These are phyloP conservation scores for Ornithoptera alexandrae DNA, from an alignment of 2,888 invertebrate genomes.

Conservation along the genomic window DNA sequence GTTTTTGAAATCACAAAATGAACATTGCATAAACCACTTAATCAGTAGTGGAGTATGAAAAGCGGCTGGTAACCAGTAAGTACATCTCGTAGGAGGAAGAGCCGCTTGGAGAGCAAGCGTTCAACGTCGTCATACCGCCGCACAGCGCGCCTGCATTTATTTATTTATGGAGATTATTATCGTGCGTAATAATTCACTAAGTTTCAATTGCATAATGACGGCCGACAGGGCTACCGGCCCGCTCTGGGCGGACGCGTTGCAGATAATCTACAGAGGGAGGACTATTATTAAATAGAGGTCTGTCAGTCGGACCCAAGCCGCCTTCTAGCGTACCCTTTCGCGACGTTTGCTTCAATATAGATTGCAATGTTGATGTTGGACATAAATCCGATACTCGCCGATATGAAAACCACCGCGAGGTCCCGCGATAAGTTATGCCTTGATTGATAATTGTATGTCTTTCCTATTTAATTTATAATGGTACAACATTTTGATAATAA, in stretches of 20 bases:
- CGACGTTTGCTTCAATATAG: constrained; percentile 33
- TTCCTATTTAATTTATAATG: not conserved
- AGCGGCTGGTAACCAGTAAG: constrained; percentile 25
- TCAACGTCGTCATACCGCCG: constrained; percentile 44
- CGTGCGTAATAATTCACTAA: constrained; percentile 79
- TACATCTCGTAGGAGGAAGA: constrained; percentile 22
- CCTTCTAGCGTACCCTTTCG: constrained; percentile 40
- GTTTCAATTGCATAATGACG: constrained; percentile 80
- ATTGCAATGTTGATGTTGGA: constrained; percentile 35
- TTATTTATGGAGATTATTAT: constrained; percentile 78
- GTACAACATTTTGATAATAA: not conserved
- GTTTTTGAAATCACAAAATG: constrained; percentile 13
- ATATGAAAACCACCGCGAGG: constrained; percentile 4
- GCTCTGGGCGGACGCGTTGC: constrained; percentile 65
- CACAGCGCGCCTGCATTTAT: constrained; percentile 58
- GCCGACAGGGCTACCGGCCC: constrained; percentile 70
- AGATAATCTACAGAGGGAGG: constrained; percentile 68
- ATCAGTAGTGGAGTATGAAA: constrained; percentile 21
- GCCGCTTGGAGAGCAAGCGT: constrained; percentile 23
- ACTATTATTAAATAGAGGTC: constrained; percentile 74
- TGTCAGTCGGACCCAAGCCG: constrained; percentile 60
- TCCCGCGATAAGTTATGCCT: not conserved
- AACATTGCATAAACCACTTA: constrained; percentile 18
- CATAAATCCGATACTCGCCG: constrained; percentile 26
- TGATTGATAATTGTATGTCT: constrained; percentile 16